These are phyloP conservation scores for Euplexia lucipara DNA, from an alignment of 2,888 invertebrate genomes.

Conservation along the genomic window DNA sequence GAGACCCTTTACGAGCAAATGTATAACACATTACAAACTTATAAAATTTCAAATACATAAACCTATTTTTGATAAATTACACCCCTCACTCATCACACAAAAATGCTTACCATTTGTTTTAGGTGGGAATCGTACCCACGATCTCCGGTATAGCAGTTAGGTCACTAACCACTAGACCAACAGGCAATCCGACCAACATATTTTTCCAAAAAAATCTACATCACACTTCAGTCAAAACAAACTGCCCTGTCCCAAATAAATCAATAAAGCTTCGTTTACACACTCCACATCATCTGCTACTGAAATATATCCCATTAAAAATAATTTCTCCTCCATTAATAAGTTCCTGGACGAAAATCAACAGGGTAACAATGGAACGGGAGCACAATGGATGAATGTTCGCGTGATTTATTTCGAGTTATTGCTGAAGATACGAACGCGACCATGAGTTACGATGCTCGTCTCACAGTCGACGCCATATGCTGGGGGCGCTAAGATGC, in stretches of 20 bases:
- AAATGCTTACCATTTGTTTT: too few species aligned
- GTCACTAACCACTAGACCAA: too few species aligned
- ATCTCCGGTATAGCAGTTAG: too few species aligned
- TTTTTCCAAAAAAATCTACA: background rate
- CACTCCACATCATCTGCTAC: constrained; percentile 50
- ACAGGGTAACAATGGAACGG: constrained; percentile 62
- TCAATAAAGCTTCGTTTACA: constrained; percentile 40
- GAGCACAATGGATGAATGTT: constrained; percentile 59
- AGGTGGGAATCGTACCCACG: too few species aligned
- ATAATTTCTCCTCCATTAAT: constrained; percentile 58
- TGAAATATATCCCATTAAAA: constrained; percentile 64
- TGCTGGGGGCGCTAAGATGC: constrained; percentile 68
- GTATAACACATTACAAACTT: too few species aligned
- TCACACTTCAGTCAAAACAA: constrained; percentile 8
- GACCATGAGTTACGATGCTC: constrained; percentile 74
- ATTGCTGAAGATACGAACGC: constrained; percentile 65
- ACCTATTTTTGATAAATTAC: too few species aligned
- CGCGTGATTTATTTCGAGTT: constrained; percentile 66
- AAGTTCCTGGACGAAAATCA: constrained; percentile 56
- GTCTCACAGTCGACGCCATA: constrained; percentile 71
- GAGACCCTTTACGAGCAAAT: too few species aligned
- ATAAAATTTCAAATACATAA: too few species aligned
- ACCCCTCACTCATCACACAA: too few species aligned
- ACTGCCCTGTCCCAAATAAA: constrained; percentile 13
- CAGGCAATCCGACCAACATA: background rate